Evolutionary conservation across 2,797 vertebrate species (phyloP).

Genomic region (Kryptopterus vitreolus): DNA sequence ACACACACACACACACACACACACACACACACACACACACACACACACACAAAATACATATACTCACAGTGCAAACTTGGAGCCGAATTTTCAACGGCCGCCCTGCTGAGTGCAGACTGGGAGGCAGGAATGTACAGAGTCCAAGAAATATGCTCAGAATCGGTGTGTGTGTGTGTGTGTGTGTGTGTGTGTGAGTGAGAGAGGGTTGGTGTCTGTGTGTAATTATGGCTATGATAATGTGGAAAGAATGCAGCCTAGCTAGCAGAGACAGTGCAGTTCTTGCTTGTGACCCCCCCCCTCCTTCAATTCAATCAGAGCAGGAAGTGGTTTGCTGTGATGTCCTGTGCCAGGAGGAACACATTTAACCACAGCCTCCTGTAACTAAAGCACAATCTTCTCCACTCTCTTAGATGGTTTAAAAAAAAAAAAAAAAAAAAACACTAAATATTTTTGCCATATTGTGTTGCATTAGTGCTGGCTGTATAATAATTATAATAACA

Average conservation of each 20-base stretch:
- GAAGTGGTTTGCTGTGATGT: constrained; percentile 47
- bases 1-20: neutral
- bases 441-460: neutral
- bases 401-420: too few relatives aligned
- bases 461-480: neutral
- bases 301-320: constrained; percentile 31
- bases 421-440: neutral
- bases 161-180: constrained; percentile 29
- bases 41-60: neutral
- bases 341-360: constrained; percentile 46
- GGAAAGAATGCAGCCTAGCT: constrained; percentile 56
- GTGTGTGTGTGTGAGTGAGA: constrained; percentile 8
- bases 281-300: neutral
- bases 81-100: constrained; percentile 48
- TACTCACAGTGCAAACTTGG: constrained; percentile 1
- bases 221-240: constrained; percentile 57
- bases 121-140: constrained; percentile 23
- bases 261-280: constrained; percentile 44
- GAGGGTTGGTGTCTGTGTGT: constrained; percentile 46
- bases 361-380: constrained; percentile 35
- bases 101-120: constrained; percentile 49
- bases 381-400: neutral
- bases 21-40: constrained; percentile 8
- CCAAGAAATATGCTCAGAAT: constrained; percentile 12
- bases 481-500: neutral